Conservation (phyloP, 1,140 invertebrate species). For the Drosophila azteca region DNA sequence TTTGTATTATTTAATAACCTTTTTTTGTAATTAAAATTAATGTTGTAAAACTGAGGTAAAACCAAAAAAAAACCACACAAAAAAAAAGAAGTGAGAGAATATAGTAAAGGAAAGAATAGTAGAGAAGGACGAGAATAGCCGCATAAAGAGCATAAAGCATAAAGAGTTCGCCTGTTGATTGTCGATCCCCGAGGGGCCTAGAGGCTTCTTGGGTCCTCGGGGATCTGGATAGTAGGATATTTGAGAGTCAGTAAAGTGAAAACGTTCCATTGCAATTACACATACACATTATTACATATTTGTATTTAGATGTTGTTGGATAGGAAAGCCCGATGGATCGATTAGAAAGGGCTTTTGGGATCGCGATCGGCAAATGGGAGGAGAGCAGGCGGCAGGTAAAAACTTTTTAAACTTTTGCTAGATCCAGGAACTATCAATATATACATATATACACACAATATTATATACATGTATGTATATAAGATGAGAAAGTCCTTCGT, state of each 20-base stretch:
- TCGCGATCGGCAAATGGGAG: slow-evolving; percentile 12
- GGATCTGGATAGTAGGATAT: slow-evolving; percentile 34
- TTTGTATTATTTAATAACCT: slow-evolving; percentile 67
- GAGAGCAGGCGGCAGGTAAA: slow-evolving; percentile 37
- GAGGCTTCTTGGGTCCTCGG: not conserved
- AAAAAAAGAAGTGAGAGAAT: slow-evolving; percentile 10
- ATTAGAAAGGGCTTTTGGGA: too few species aligned
- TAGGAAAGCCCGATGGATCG: slow-evolving; percentile 32
- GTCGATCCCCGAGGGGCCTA: slow-evolving; percentile 20
- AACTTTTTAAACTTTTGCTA: slow-evolving; percentile 69
- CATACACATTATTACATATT: slow-evolving; percentile 55
- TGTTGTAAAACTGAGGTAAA: slow-evolving; percentile 80
- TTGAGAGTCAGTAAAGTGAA: slow-evolving; percentile 48
- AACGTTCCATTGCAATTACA: slow-evolving; percentile 76
- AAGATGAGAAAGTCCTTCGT: slow-evolving; percentile 77
- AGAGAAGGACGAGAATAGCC: slow-evolving; percentile 38
- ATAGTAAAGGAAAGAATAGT: not conserved
- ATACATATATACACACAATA: slow-evolving; percentile 18
- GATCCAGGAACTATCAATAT: slow-evolving; percentile 61
- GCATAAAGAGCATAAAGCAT: slow-evolving; percentile 61
- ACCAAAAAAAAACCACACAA: slow-evolving; percentile 45
- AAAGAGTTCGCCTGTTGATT: slow-evolving; percentile 47
- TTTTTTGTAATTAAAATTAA: slow-evolving; percentile 75
- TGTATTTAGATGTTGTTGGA: slow-evolving; percentile 76
- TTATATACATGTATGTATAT: slow-evolving; percentile 53